Evolutionary conservation across 2,888 invertebrate genomes (phyloP), one percentile per base, ranked within the genome.

Genomic region (Agrotis exclamationis): DNA sequence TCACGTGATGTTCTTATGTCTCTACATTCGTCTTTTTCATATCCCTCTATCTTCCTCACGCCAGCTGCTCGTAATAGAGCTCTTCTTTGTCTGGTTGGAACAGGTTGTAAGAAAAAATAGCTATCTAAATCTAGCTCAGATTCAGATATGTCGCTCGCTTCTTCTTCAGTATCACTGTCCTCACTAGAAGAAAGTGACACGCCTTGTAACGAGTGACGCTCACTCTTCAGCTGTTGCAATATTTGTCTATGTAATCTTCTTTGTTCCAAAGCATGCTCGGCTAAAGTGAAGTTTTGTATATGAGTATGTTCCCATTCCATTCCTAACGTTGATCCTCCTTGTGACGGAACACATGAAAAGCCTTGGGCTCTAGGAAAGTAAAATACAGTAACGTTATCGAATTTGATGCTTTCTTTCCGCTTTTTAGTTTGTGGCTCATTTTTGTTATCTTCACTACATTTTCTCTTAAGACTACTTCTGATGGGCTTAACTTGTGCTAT

Each of bases 301-400:
- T 85, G 97, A 83, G 92, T 96, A 92, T 98, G 98, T 79, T 97
- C 96, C 80, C 98, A 97, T 79, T 97, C 98, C 99, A 99, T 99
- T 33, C 99, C 99, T 82, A 99, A 96, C 3, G 99, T 99, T n/a
- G 98, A 98, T 6, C 98, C 98, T 69, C 98, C 98, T 94, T 98
- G 98, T 16, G 99, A 99, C 62, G 99, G 99, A 77, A 99, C 98
- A 94, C 99, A 99, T 50, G 98, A 98, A 93, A 99, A 98, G 24
- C 99, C 99, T 96, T 99, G 99, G 67, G 98, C 97, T 88, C 99
- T 96, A 3, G 99, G 98, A 95, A 99, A 99, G 95, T 99, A 99
- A 94, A 97, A 99, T 14, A 99, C 99, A 24, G 99, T 99, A 0
- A 99, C 99, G 82, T 97, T 98, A 86, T 99, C 98, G 92, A 99